These are phyloP conservation scores for Oreamnos americanus DNA, from an alignment of 2,113 vertebrate species.

Conservation along the genomic window DNA sequence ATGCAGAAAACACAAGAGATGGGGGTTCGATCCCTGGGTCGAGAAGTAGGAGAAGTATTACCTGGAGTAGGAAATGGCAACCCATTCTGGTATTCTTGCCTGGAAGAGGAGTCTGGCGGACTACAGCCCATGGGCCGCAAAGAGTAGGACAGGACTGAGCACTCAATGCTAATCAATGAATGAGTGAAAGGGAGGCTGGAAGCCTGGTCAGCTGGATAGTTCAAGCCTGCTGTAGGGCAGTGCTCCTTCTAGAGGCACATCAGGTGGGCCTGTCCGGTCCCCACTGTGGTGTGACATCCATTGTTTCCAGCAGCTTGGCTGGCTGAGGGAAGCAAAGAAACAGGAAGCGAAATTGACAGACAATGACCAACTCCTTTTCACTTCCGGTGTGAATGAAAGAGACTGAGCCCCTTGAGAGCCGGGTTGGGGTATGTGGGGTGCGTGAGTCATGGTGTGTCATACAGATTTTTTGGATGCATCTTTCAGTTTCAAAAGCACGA, in stretches of 20 bases:
- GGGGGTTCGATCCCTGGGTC: neutral
- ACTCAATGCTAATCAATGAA: neutral
- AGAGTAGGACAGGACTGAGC: neutral
- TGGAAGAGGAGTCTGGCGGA: neutral
- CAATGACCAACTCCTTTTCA: neutral
- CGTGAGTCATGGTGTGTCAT: conserved; percentile 18
- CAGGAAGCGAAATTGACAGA: conserved; percentile 38
- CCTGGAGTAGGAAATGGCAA: neutral
- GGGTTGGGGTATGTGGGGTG: accelerated
- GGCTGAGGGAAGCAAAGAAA: neutral
- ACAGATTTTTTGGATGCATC: neutral
- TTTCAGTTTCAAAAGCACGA: conserved; percentile 34
- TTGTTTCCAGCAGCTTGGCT: neutral
- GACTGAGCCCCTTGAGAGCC: neutral
- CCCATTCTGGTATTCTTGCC: neutral
- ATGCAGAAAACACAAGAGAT: neutral
- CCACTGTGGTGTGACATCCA: neutral
- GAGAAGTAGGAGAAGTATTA: neutral
- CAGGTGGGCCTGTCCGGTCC: neutral
- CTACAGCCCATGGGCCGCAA: neutral
- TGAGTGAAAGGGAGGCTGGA: neutral
- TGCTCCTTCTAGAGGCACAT: neutral
- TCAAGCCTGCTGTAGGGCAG: too few species aligned
- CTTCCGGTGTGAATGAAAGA: neutral
- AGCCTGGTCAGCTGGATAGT: too few species aligned